Base-by-base conservation (phyloP, 2,888 invertebrate genomes). In the Coenonympha glycerion region DNA sequence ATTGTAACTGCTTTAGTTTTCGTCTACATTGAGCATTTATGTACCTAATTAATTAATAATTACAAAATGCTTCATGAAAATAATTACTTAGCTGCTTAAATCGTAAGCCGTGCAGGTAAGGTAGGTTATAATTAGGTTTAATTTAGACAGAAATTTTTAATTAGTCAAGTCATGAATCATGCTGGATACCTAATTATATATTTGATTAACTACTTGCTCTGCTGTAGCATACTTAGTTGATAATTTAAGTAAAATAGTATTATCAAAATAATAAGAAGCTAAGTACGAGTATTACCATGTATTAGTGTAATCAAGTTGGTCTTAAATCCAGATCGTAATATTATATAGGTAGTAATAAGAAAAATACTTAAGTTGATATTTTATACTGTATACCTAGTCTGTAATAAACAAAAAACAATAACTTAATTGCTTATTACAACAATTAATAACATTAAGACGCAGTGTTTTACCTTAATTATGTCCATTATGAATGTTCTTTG, bases 401-500 rank as follows among this genome's bases (percentile, higher is more conserved):
- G n/a, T n/a, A 6, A 36, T 21, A 6, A 36, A 6, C 19, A n/a
- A 47, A 36, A 47, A 51, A 48, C 45, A 45, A 44, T 48, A 36
- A 44, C 28, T 47, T 51, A 44, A 41, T 34, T 46, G n/a, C n/a
- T 30, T 50, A 48, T 30, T 44, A 49, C 19, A 46, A 37, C 24
- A 52, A 52, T n/a, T n/a, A n/a, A 51, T 52, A 53, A 44, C 47
- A 47, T 47, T 36, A 50, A 55, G 55, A 55, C 53, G 53, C 47
- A 50, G 46, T 55, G 49, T 55, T 49, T 55, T 50, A 56, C 56
- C 50, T 50, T 56, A 53, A 56, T 53, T 53, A 50, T 54, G 21
- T 46, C 53, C 47, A 53, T 56, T 53, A 56, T 45, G 41, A 22
- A 26, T 50, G 55, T 57, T 52, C 55, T 50, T 53, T 52, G 55